These are phyloP conservation scores for Leptosomus discolor DNA, from an alignment of 2,113 vertebrate genomes.

Conservation along the genomic window DNA sequence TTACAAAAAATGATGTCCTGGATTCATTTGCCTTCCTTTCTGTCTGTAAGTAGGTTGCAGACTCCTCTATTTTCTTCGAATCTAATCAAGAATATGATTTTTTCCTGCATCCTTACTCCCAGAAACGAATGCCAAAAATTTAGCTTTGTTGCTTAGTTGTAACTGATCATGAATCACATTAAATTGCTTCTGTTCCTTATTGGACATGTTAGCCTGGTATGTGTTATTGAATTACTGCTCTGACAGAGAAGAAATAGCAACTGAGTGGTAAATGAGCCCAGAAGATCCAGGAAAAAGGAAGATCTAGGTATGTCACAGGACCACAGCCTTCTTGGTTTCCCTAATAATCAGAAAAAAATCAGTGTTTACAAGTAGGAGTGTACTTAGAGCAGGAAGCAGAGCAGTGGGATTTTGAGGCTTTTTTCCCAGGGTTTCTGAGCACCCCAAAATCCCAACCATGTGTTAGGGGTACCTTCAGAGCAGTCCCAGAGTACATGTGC, in stretches of 20 bases:
- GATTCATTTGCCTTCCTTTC: background rate
- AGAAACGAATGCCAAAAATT: conserved; percentile 29
- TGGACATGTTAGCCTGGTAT: background rate
- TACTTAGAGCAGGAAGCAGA: background rate
- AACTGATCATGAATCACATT: conserved; percentile 27
- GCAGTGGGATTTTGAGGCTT: background rate
- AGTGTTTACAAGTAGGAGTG: background rate
- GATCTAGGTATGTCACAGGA: background rate
- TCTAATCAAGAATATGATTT: background rate
- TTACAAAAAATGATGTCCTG: background rate
- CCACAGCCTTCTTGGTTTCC: background rate
- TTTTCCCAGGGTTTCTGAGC: background rate
- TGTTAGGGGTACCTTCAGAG: background rate
- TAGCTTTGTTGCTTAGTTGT: conserved; percentile 22
- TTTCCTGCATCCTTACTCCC: background rate
- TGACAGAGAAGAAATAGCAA: background rate
- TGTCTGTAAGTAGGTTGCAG: background rate
- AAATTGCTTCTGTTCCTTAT: conserved; percentile 19
- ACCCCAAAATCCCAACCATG: background rate
- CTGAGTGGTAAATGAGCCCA: background rate
- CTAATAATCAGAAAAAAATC: background rate
- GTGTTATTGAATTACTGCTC: background rate
- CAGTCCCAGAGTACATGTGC: background rate
- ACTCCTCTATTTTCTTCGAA: background rate
- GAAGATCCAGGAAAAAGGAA: background rate